Percentiles rank a stretch among this genome's conserved stretches.
Conservation (phyloP, 2,797 vertebrate species). For the Rhynchotus rufescens region DNA sequence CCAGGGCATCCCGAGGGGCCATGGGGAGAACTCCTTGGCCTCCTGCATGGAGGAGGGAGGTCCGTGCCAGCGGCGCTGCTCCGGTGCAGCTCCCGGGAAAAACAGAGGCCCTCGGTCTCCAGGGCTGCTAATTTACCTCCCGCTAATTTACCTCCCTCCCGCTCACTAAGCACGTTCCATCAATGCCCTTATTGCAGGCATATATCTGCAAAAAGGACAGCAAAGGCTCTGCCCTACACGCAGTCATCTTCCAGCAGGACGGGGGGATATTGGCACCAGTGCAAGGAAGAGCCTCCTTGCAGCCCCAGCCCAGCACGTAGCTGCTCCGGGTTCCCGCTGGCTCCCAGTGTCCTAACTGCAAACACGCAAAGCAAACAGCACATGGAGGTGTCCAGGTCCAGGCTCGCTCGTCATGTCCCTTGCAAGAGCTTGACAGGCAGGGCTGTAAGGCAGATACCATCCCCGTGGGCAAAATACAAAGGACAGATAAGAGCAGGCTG, state of each 20-base stretch:
- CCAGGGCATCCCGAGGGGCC: background rate
- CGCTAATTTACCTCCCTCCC: background rate
- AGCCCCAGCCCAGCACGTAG: background rate
- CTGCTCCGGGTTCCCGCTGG: background rate
- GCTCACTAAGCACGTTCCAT: background rate
- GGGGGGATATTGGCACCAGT: background rate
- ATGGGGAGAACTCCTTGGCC: fast-evolving
- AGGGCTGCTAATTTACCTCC: background rate
- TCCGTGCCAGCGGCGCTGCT: background rate
- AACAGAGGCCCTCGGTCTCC: background rate
- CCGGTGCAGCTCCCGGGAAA: background rate
- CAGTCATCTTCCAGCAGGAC: background rate
- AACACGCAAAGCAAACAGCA: background rate
- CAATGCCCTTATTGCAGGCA: background rate
- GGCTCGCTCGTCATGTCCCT: background rate
- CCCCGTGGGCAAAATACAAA: background rate
- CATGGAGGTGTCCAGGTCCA: background rate
- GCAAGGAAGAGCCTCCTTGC: background rate
- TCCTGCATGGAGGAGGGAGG: background rate
- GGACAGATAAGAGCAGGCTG: background rate
- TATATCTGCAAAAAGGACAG: background rate
- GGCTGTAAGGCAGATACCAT: background rate
- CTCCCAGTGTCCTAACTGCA: background rate
- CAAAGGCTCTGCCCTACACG: background rate
- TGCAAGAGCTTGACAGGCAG: background rate